Percentiles rank a stretch among this genome's conserved stretches.
Evolutionary conservation across 2,113 vertebrate genomes (phyloP).

Genomic region (Menura novaehollandiae): DNA sequence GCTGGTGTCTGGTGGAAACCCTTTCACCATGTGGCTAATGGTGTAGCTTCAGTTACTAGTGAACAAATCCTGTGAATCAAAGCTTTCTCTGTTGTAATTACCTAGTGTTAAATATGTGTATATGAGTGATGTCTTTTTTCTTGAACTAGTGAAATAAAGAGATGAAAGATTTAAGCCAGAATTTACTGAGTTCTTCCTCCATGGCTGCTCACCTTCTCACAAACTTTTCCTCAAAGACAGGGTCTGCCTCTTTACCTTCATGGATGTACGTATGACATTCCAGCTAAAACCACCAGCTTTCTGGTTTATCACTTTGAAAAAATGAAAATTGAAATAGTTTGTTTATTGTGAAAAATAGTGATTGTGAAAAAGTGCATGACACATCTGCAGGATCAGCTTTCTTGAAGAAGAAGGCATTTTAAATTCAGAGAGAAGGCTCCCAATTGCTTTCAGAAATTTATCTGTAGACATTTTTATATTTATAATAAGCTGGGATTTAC

Average conservation of each 20-base stretch:
- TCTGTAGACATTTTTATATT: background rate
- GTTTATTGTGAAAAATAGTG: background rate
- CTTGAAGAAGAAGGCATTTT: background rate
- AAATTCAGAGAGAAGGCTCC: background rate
- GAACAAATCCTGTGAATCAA: background rate
- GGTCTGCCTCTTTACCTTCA: background rate
- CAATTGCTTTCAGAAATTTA: background rate
- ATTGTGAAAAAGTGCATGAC: background rate
- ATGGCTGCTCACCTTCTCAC: background rate
- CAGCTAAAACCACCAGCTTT: background rate
- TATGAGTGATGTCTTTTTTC: background rate
- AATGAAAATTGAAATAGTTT: background rate
- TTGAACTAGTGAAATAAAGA: background rate
- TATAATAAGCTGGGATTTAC: background rate
- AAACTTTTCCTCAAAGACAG: background rate
- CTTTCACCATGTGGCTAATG: fast-evolving
- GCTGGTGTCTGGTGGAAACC: background rate
- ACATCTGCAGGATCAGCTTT: background rate
- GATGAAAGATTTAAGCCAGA: background rate
- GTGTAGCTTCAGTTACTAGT: background rate
- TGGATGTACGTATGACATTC: background rate
- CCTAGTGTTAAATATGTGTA: background rate
- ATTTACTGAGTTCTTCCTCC: background rate
- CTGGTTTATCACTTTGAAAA: background rate
- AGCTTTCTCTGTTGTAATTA: background rate